Evolutionary conservation across 2,888 invertebrate genomes (phyloP).

Genomic region (Allygus modestus): DNA sequence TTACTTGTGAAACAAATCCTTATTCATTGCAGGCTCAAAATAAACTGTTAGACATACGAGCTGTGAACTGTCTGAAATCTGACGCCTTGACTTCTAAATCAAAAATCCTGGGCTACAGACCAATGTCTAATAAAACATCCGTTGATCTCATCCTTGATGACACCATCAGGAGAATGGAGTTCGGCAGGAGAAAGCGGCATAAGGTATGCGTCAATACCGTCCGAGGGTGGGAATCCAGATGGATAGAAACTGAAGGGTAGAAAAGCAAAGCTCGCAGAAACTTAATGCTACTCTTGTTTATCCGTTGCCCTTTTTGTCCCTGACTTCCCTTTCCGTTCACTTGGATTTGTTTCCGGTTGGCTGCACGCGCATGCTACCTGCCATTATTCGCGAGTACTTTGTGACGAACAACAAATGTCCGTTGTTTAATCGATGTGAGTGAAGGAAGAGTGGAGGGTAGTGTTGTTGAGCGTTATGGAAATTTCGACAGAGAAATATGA

Average conservation of each 20-base stretch:
- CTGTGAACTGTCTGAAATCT: no score
- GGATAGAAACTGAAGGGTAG: slow-evolving; percentile 18
- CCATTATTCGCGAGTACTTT: not conserved
- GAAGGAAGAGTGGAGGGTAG: no score
- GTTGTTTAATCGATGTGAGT: slow-evolving; percentile 19
- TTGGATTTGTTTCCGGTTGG: slow-evolving; percentile 16
- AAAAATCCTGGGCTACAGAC: no score
- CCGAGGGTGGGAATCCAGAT: slow-evolving; percentile 3
- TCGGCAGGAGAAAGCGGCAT: not conserved
- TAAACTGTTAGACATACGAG: no score
- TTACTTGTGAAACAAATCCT: no score
- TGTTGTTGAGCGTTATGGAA: no score
- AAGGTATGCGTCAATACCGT: slow-evolving; percentile 21
- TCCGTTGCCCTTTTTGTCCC: slow-evolving; percentile 35
- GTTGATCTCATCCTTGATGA: no score
- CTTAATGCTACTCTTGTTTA: slow-evolving; percentile 36
- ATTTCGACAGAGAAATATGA: no score
- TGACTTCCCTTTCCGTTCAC: not conserved
- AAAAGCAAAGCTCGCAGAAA: slow-evolving; percentile 11
- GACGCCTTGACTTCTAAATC: no score
- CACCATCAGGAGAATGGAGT: slow-evolving; percentile 8
- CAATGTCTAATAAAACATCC: no score
- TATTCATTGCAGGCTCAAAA: no score
- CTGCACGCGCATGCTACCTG: slow-evolving; percentile 24
- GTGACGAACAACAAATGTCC: slow-evolving; percentile 11